Percentiles rank a stretch among this genome's conserved stretches.
These are phyloP conservation scores for Neodontobutis hainanensis DNA, from an alignment of 2,113 vertebrate species.

Conservation along the genomic window DNA sequence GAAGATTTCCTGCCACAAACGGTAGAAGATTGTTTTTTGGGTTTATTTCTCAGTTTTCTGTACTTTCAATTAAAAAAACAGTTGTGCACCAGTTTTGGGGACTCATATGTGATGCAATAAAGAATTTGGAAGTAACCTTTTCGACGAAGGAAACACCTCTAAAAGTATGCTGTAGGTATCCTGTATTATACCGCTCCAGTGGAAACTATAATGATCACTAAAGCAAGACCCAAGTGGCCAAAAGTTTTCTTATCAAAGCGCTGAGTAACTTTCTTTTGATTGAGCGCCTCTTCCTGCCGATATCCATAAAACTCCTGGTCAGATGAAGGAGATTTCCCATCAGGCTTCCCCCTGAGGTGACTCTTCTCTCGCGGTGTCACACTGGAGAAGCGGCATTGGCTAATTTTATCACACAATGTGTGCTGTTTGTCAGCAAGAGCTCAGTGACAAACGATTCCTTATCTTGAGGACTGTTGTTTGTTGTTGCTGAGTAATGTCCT, in stretches of 20 bases:
- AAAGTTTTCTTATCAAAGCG: constrained; percentile 16
- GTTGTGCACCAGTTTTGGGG: too few relatives aligned
- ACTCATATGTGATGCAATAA: too few relatives aligned
- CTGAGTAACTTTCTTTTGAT: constrained; percentile 18
- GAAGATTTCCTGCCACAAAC: too few relatives aligned
- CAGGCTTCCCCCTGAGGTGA: constrained; percentile 53
- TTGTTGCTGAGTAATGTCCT: constrained; percentile 76
- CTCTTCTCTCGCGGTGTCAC: constrained; percentile 44
- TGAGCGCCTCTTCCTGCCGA: constrained; percentile 20
- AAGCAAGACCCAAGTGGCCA: not conserved
- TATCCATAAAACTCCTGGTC: constrained; percentile 36
- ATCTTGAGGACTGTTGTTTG: constrained; percentile 66
- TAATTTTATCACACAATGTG: constrained; percentile 69
- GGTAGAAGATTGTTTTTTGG: too few relatives aligned
- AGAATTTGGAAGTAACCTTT: too few relatives aligned
- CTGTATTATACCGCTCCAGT: too few relatives aligned
- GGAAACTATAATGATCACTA: not conserved
- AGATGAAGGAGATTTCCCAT: constrained; percentile 44
- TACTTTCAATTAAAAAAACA: too few relatives aligned
- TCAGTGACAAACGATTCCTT: constrained; percentile 66
- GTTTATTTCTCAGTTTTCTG: too few relatives aligned
- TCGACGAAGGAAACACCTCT: too few relatives aligned
- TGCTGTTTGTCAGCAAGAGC: constrained; percentile 52
- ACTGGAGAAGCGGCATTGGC: constrained; percentile 38
- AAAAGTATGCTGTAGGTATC: too few relatives aligned